Percentiles rank a stretch among this genome's conserved stretches.
phyloP scores from a whole-genome alignment of 2,113 vertebrate genomes.

The Prolemur simus region DNA sequence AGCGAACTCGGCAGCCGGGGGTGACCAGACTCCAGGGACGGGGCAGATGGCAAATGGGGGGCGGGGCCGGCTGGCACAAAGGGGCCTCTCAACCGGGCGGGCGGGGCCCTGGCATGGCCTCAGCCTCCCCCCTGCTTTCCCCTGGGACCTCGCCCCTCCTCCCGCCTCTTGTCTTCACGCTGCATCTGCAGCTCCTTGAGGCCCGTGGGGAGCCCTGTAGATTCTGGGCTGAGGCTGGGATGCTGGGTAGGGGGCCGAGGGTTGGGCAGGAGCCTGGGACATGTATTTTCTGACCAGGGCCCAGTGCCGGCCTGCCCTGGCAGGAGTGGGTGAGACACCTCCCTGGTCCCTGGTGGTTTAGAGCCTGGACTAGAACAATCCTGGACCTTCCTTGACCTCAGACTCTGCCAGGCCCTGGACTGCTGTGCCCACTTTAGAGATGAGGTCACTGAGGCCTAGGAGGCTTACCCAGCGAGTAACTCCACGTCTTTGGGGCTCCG shows the following conservation, averaged over 20 bases:
- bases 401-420: not conserved
- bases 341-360: not conserved
- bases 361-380: no score
- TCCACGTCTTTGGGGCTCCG: not conserved
- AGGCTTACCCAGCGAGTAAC: not conserved
- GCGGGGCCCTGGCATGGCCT: not conserved
- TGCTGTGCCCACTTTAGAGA: not conserved
- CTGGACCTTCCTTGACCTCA: not conserved
- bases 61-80: conserved; percentile 49
- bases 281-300: not conserved
- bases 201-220: not conserved
- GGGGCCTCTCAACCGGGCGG: not conserved
- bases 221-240: not conserved
- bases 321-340: not conserved
- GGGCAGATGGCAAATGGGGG: conserved; percentile 65
- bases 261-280: not conserved
- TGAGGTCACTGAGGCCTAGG: not conserved
- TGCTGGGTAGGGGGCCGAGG: not conserved
- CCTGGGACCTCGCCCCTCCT: not conserved
- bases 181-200: not conserved
- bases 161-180: not conserved
- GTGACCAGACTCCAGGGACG: conserved; percentile 42
- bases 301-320: rapidly evolving
- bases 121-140: not conserved
- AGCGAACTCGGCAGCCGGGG: not conserved